These are phyloP conservation scores for Oligia fasciuncula DNA, from an alignment of 2,888 invertebrate species.

Conservation along the genomic window DNA sequence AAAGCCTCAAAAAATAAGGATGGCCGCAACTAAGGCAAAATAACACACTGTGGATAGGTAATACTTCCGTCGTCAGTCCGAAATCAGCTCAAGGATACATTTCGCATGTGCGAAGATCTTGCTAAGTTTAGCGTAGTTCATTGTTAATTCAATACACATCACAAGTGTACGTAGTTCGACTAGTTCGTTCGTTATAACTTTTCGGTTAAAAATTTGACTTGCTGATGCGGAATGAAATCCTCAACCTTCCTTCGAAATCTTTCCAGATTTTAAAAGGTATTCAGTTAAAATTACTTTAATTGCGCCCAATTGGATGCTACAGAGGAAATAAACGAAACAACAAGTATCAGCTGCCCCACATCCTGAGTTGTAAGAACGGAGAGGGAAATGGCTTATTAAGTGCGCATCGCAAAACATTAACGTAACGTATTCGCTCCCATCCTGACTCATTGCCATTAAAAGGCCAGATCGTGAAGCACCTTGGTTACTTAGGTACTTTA, in stretches of 20 bases:
- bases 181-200: neutral
- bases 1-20: no score
- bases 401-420: constrained; percentile 27
- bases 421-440: constrained; percentile 8
- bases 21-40: no score
- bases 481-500: constrained; percentile 5
- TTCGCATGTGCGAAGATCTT: constrained; percentile 1
- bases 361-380: constrained; percentile 19
- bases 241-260: neutral
- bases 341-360: constrained; percentile 25
- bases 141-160: constrained; percentile 12
- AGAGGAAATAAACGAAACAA: constrained; percentile 31
- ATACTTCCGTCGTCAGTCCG: constrained; percentile 15
- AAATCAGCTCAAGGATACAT: constrained; percentile 31
- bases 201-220: neutral
- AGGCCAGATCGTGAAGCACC: neutral
- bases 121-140: neutral
- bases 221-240: neutral
- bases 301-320: neutral
- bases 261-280: neutral
- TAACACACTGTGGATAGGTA: no score
- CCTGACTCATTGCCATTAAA: constrained; percentile 24
- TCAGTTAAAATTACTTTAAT: constrained; percentile 13
- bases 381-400: constrained; percentile 44
- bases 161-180: neutral